These are phyloP conservation scores for Oenanthe oenanthe DNA, from an alignment of 2,113 vertebrate genomes.

Conservation along the genomic window DNA sequence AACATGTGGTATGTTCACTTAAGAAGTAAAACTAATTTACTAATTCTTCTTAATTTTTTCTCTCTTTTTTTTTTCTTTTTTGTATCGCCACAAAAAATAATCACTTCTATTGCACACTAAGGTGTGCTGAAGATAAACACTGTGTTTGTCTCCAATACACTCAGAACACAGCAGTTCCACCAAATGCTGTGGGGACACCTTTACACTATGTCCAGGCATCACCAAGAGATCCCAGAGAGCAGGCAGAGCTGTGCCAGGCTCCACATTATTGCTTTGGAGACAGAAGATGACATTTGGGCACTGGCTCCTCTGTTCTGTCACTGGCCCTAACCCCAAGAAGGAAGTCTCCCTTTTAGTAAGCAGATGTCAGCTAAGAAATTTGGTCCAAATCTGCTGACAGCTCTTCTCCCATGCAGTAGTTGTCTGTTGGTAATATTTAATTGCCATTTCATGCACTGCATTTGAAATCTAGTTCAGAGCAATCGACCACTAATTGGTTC, in stretches of 20 bases:
- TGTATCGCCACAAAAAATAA: neutral
- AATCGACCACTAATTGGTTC: slow-evolving; percentile 51
- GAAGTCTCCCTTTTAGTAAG: neutral
- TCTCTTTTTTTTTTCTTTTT: neutral
- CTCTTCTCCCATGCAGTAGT: slow-evolving; percentile 12
- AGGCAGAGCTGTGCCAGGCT: neutral
- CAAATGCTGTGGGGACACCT: neutral
- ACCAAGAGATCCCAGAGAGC: neutral
- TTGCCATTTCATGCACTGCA: slow-evolving; percentile 37
- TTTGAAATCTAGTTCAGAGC: slow-evolving; percentile 63
- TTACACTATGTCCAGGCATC: neutral
- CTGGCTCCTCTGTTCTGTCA: neutral
- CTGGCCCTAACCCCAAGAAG: neutral
- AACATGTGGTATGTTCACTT: neutral
- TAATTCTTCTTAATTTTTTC: neutral
- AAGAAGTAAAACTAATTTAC: neutral
- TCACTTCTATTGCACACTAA: neutral
- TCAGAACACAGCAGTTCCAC: neutral
- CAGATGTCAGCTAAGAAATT: slow-evolving; percentile 16
- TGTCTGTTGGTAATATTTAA: slow-evolving; percentile 37
- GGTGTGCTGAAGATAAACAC: neutral
- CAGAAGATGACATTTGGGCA: neutral
- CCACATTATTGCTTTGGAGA: neutral
- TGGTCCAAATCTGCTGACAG: slow-evolving; percentile 30
- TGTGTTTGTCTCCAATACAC: neutral